phyloP scores from a whole-genome alignment of 2,888 invertebrate genomes.

The Linyphia triangularis region DNA sequence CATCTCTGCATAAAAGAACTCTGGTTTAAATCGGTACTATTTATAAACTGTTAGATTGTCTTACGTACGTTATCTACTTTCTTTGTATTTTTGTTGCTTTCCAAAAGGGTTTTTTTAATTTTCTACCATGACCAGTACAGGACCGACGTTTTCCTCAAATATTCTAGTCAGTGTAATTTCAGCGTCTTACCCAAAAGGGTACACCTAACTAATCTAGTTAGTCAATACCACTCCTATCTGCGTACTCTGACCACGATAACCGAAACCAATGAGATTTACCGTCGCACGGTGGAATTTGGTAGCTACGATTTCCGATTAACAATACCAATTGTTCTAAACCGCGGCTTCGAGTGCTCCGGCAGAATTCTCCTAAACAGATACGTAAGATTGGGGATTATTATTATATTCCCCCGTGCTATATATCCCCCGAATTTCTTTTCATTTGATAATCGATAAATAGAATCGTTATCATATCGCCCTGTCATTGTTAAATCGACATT shows the following conservation, averaged over 20 bases:
- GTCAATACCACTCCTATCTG: background rate
- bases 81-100: too few species aligned
- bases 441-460: conserved; percentile 45
- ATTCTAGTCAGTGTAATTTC: too few species aligned
- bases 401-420: conserved; percentile 25
- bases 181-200: too few species aligned
- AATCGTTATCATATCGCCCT: conserved; percentile 47
- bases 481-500: conserved; percentile 69
- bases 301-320: conserved; percentile 46
- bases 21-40: too few species aligned
- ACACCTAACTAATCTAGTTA: conserved; percentile 14
- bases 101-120: too few species aligned
- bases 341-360: conserved; percentile 35
- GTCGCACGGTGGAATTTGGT: conserved; percentile 50
- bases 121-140: too few species aligned
- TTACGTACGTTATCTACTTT: too few species aligned
- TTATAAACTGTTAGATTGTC: too few species aligned
- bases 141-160: too few species aligned
- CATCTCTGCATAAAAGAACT: too few species aligned
- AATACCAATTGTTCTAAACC: conserved; percentile 65
- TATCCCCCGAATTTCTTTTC: conserved; percentile 18
- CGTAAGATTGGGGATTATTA: conserved; percentile 58
- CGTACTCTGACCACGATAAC: conserved; percentile 34
- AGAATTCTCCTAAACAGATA: conserved; percentile 28
- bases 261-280: conserved; percentile 12